Conservation (phyloP, 2,113 vertebrate species). For the Octodon degus region DNA sequence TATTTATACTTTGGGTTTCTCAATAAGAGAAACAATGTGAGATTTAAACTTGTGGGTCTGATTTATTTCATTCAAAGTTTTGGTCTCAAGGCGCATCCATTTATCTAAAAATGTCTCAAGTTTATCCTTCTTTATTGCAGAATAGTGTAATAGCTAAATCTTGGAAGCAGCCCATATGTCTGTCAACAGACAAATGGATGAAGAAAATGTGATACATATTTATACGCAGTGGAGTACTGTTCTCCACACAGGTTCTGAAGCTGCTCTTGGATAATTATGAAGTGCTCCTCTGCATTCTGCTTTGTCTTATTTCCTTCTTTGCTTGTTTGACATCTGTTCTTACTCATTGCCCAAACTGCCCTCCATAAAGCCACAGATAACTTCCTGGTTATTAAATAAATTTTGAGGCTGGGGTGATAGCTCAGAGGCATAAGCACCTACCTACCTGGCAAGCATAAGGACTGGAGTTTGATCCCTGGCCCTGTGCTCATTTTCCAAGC, state of each 20-base stretch:
- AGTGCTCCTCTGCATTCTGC: not conserved
- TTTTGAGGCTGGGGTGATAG: not conserved
- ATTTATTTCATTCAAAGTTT: not conserved
- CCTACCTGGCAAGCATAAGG: too few relatives aligned
- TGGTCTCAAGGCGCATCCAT: not conserved
- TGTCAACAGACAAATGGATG: not conserved
- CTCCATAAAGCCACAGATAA: not conserved
- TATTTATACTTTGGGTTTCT: not conserved
- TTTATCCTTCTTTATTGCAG: not conserved
- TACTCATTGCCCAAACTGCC: not conserved
- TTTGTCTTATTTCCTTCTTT: not conserved
- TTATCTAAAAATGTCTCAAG: not conserved
- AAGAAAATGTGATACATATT: not conserved
- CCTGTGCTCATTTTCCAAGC: not conserved
- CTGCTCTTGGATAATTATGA: not conserved
- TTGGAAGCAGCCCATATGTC: not conserved
- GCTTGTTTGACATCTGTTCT: slow-evolving; percentile 1
- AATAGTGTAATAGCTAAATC: not conserved
- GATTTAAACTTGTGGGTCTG: not conserved
- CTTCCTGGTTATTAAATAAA: slow-evolving; percentile 25
- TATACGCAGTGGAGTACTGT: not conserved
- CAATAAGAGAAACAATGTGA: not conserved
- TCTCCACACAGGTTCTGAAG: not conserved
- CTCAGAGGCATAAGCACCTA: too few relatives aligned
- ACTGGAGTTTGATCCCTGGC: too few relatives aligned